Evolutionary conservation across 2,888 invertebrate species (phyloP).

Genomic region (Celastrina argiolus): DNA sequence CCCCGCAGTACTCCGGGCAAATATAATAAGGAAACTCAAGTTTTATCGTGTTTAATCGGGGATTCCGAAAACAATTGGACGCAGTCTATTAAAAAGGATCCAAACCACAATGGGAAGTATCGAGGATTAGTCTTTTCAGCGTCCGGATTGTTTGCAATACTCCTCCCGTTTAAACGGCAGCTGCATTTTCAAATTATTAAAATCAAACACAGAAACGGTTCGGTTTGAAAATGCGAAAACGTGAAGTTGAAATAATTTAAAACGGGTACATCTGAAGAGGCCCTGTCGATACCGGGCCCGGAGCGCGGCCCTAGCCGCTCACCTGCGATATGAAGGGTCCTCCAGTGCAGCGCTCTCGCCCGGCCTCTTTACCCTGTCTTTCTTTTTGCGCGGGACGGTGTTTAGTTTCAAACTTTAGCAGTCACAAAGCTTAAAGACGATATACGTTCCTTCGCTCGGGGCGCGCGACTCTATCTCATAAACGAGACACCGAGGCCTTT

Average conservation of each 20-base stretch:
- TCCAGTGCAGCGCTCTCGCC: slow-evolving; percentile 35
- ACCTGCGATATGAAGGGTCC: slow-evolving; percentile 64
- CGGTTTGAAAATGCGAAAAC: not conserved
- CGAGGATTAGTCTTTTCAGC: slow-evolving; percentile 7
- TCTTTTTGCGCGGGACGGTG: slow-evolving; percentile 39
- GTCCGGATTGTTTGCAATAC: not conserved
- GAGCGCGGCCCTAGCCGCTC: slow-evolving; percentile 39
- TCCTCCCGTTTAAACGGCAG: not conserved
- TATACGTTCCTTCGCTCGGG: slow-evolving; percentile 16
- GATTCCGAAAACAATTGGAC: slow-evolving; percentile 1
- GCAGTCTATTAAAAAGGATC: slow-evolving; percentile 12
- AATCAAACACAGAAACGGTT: slow-evolving; percentile 1
- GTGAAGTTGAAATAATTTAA: not conserved
- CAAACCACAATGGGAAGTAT: not conserved
- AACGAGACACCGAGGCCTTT: slow-evolving; percentile 23
- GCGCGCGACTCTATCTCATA: slow-evolving; percentile 23
- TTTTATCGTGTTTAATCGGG: not conserved
- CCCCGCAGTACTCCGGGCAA: not conserved
- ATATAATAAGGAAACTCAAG: slow-evolving; percentile 4
- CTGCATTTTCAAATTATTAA: not conserved
- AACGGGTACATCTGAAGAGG: slow-evolving; percentile 17
- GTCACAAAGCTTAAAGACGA: slow-evolving; percentile 29
- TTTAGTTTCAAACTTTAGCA: slow-evolving; percentile 32
- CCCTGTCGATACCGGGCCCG: slow-evolving; percentile 30
- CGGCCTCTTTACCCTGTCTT: slow-evolving; percentile 59